Percentiles rank a stretch among this genome's conserved stretches.
Evolutionary conservation across 1,140 invertebrate genomes (phyloP).

Genomic region (Dendrolimus punctatus): DNA sequence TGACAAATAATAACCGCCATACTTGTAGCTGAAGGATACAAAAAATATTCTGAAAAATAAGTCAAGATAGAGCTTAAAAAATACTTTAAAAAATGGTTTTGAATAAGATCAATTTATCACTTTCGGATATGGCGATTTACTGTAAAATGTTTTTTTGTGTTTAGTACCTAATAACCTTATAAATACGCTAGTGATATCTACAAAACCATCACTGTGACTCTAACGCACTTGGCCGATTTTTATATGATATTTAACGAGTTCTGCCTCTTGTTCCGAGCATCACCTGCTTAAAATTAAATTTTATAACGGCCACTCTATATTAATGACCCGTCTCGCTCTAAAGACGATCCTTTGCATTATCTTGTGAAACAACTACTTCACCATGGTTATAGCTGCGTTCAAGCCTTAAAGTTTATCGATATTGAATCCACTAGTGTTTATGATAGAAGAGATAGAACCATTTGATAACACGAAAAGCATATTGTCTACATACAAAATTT

Average conservation of each 20-base stretch:
- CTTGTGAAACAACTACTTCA: constrained; percentile 6
- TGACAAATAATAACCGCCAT: no score
- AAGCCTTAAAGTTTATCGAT: constrained; percentile 7
- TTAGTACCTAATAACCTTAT: no score
- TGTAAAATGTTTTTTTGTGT: no score
- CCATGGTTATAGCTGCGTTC: constrained; percentile 5
- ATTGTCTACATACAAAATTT: neutral
- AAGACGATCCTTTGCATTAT: constrained; percentile 9
- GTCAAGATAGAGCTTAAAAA: no score
- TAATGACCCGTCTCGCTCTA: constrained; percentile 6
- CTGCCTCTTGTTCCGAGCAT: neutral
- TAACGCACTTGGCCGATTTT: constrained; percentile 1
- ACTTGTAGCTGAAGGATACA: no score
- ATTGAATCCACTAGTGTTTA: constrained; percentile 11
- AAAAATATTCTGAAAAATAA: no score
- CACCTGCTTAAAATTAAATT: constrained; percentile 9
- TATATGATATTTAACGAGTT: constrained; percentile 5
- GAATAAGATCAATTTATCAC: no score
- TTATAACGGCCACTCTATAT: constrained; percentile 7
- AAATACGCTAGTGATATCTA: no score
- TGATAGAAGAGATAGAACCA: constrained; percentile 6
- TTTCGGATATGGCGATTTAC: no score
- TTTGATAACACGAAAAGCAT: constrained; percentile 2
- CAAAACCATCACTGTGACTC: no score
- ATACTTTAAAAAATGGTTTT: no score